phyloP scores from a whole-genome alignment of 2,888 invertebrate genomes.

The Chloromyia formosa region DNA sequence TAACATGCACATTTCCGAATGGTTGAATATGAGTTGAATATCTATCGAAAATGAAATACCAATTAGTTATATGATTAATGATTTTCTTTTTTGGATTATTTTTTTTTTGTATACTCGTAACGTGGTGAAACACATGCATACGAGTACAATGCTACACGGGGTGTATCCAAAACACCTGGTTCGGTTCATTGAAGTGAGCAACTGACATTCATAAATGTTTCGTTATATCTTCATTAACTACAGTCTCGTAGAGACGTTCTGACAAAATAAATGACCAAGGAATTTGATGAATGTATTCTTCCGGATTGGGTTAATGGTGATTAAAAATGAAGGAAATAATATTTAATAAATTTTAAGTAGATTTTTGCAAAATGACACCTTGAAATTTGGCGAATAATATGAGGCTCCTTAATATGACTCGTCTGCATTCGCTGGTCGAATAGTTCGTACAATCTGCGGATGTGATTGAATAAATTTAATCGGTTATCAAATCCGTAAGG shows the following conservation, averaged over 20 bases:
- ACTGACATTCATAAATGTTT: conserved; percentile 12
- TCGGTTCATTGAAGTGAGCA: neutral
- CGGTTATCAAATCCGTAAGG: too few relatives aligned
- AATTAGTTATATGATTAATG: conserved; percentile 27
- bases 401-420: too few relatives aligned
- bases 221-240: conserved; percentile 29
- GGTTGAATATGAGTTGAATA: too few relatives aligned
- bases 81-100: neutral
- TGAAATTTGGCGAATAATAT: too few relatives aligned
- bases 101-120: neutral
- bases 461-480: too few relatives aligned
- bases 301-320: neutral
- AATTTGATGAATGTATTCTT: neutral
- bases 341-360: too few relatives aligned
- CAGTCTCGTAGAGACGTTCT: neutral
- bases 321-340: neutral
- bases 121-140: neutral
- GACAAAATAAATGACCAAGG: conserved; percentile 18
- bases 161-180: too few relatives aligned
- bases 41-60: conserved; percentile 12
- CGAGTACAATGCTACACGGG: neutral
- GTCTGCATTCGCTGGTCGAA: too few relatives aligned
- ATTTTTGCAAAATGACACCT: too few relatives aligned
- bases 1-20: neutral
- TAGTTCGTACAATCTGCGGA: too few relatives aligned